A percentile compares a stretch with the other conserved stretches of the same genome.
These are phyloP conservation scores for Lophotis ruficrista DNA, from an alignment of 2,113 vertebrate species.

Conservation along the genomic window DNA sequence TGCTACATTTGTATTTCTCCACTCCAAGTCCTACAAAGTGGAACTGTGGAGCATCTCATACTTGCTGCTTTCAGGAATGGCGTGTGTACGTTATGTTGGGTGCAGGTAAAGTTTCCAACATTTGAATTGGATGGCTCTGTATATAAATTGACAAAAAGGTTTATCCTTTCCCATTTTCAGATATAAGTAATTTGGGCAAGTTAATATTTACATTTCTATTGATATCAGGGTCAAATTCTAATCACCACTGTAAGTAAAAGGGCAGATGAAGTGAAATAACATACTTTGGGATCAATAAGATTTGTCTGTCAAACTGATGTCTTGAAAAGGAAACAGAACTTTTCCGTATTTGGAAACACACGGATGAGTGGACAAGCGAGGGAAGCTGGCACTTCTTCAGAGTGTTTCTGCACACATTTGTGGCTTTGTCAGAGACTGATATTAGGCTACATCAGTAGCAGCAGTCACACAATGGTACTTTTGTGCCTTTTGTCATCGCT, in stretches of 20 bases:
- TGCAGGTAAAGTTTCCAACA: neutral
- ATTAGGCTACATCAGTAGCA: neutral
- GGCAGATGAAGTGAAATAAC: neutral
- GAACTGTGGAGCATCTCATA: neutral
- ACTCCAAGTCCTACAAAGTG: neutral
- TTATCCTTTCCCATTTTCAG: conserved; percentile 24
- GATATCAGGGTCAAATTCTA: conserved; percentile 16
- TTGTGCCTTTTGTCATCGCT: neutral
- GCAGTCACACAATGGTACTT: neutral
- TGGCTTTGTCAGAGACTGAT: conserved; percentile 12
- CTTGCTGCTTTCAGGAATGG: neutral
- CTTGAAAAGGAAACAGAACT: neutral
- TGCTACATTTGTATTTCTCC: neutral
- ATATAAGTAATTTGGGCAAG: neutral
- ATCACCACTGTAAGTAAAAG: neutral
- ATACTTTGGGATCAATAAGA: neutral
- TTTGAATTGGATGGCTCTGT: neutral
- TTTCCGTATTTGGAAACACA: neutral
- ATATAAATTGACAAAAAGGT: neutral
- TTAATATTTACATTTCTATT: conserved; percentile 26
- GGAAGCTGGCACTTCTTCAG: conserved; percentile 12
- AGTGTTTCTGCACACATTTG: neutral
- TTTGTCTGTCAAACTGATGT: conserved; percentile 11
- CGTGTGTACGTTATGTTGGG: neutral
- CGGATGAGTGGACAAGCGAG: accelerated